These are phyloP conservation scores for Trididemnum nubilum DNA, from an alignment of 23 tunicate species.

Conservation along the genomic window DNA sequence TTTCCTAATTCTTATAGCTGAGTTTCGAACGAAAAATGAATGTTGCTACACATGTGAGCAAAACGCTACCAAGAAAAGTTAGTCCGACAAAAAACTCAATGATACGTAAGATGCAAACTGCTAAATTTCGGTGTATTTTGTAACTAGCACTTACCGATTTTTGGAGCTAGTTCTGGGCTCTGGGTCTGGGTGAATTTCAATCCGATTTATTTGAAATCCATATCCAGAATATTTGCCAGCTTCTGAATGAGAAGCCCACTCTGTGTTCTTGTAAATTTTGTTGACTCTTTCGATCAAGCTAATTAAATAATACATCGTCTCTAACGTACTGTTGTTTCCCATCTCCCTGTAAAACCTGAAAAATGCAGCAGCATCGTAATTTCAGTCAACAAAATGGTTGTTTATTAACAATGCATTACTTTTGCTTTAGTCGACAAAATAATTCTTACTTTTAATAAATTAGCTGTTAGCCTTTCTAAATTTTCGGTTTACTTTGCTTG, in stretches of 20 bases:
- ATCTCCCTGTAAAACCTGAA: conserved; percentile 64
- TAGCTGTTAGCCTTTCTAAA: no score
- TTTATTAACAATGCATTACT: neutral
- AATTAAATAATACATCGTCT: conserved; percentile 80
- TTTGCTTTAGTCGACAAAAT: neutral
- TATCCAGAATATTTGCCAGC: conserved; percentile 49
- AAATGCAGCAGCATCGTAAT: neutral
- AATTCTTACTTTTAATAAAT: no score
- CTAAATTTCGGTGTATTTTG: no score
- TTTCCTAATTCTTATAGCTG: no score
- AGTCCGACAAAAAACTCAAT: no score
- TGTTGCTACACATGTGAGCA: no score
- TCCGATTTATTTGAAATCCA: conserved; percentile 75
- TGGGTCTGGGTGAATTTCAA: conserved; percentile 46
- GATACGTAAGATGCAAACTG: no score
- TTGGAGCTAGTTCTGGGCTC: no score
- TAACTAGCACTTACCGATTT: no score
- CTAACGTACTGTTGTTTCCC: conserved; percentile 67
- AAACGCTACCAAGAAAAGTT: no score
- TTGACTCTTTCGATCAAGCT: conserved; percentile 76
- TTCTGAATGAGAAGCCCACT: conserved; percentile 43
- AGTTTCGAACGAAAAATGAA: no score
- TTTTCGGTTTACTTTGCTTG: no score
- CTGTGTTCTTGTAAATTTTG: conserved; percentile 55
- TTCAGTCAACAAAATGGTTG: neutral